Percentiles rank a stretch among this genome's conserved stretches.
Evolutionary conservation across 37 sponge, comb jelly and placozoan genomes (phyloP).

Genomic region (Ephydatia muelleri): DNA sequence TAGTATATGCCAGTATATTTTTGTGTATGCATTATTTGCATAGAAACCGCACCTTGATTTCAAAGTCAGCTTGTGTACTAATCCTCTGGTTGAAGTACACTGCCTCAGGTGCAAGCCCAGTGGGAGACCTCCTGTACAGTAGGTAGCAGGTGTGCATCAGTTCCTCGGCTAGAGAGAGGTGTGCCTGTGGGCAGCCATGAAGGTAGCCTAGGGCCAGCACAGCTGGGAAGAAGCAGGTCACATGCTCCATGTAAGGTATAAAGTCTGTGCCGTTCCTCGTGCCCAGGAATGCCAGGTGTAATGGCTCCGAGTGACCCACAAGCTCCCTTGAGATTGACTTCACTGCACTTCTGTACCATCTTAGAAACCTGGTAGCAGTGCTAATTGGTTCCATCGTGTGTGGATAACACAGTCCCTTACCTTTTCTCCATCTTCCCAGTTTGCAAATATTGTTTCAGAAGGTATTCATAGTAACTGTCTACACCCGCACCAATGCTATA

Average conservation of each 20-base stretch:
- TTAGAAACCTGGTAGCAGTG: conserved; percentile 39
- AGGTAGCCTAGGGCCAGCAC: conserved; percentile 81
- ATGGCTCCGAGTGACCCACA: conserved; percentile 62
- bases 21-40: background rate
- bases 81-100: conserved; percentile 73
- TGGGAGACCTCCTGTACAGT: conserved; percentile 73
- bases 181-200: conserved; percentile 52
- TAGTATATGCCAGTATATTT: background rate
- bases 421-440: conserved; percentile 77
- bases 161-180: conserved; percentile 66
- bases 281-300: conserved; percentile 70
- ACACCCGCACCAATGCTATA: conserved; percentile 83
- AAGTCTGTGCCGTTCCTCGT: background rate
- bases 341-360: conserved; percentile 52
- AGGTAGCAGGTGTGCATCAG: conserved; percentile 84
- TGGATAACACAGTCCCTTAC: conserved; percentile 28
- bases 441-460: conserved; percentile 92
- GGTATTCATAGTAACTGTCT: conserved; percentile 97
- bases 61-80: background rate
- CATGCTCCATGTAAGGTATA: conserved; percentile 47
- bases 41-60: conserved; percentile 14
- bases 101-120: conserved; percentile 87
- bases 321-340: conserved; percentile 48
- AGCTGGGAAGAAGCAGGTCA: conserved; percentile 87
- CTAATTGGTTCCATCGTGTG: background rate